Evolutionary conservation across 2,113 vertebrate genomes (phyloP), one percentile per base, ranked within the genome.

Genomic region (Cyprinodon variegatus): DNA sequence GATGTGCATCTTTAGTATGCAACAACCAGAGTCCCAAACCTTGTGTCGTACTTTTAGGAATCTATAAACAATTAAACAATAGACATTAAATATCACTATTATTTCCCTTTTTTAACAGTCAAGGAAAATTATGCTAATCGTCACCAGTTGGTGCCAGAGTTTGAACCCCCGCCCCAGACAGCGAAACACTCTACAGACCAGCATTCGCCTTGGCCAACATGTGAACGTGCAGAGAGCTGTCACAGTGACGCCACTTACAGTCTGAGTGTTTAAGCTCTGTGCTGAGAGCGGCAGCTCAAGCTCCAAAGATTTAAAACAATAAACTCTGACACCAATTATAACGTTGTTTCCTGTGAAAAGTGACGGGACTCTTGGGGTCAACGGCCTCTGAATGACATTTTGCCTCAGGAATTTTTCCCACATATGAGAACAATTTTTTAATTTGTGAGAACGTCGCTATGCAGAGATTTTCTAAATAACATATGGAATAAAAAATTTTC

Each of bases 281-380:
- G 39, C 64, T 73, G 62, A 17, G 65, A 36, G 68, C 48, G 64
- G 63, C 14, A 0, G 68, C 11, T 65, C 20, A 68, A 65, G 59
- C 2, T 7, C 59, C 80, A 41, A 73, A 48, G 50, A 76, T 68
- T 68, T 61, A 71, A 72, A 74, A 84, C 73, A 82, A 82, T 78
- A 81, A 77, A 79, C 82, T 40, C 77, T 79, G 77, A 75, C 70
- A 71, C 68, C 1, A 9, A 62, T 66, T n/a, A 45, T 46, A 20
- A 70, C 73, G 46, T 22, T 53, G 67, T 77, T 77, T 57, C n/a
- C 2, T 40, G 65, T 10, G 15, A 67, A 63, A 65, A 72, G 60
- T 45, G 69, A 76, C 71, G 68, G 29, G 50, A 75, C 78, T 59
- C 76, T 71, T 48, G 43, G 82, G 74, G 79, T 83, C 83, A 59